Evolutionary conservation across 2,797 vertebrate species (phyloP), one percentile per base, ranked within the genome.

Genomic region (Huso huso): DNA sequence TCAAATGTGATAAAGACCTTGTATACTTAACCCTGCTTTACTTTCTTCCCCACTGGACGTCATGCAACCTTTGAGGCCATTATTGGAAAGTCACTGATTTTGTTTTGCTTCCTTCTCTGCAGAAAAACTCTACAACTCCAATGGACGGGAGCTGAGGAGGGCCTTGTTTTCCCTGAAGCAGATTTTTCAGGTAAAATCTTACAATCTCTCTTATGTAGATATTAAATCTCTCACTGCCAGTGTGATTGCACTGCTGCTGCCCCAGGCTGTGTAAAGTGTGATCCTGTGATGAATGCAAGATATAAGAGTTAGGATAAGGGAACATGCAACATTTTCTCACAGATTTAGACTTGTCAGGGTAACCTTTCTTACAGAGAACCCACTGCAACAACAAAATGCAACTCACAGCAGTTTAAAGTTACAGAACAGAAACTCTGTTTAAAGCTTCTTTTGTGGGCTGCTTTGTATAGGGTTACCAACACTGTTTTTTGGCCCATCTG

Each of bases 101-200:
- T 49, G 13, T 67, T 74, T 8, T 66, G 5, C 65, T 9, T 83
- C 72, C 66, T 76, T 74, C 70, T 68, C 65, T 82, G 58, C 86
- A 98, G 95, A 98, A 86, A 94, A 92, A 75, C 89, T 98, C 53
- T 97, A 96, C 75, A 96, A 95, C 85, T 97, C 91, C 77, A 93
- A 74, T 77, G 95, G 95, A 73, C 89, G 95, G 68, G 95, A 98
- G 80, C 82, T 98, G 77, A 95, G 95, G 77, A 88, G 95, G 66
- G 94, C 95, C 3, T 88, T 97, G 76, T 98, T 98, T 84, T 97
- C 95, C 49, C 86, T 98, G 68, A 98, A 98, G 82, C 95, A 98
- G 73, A 95, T 98, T 73, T 98, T 98, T 88, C 95, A 98, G 94
- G 95, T 98, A 89, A 67, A 84, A 57, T 51, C 23, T 76, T 4